Base-by-base conservation (phyloP, 2,113 vertebrate genomes). In the Ursus arctos region DNA sequence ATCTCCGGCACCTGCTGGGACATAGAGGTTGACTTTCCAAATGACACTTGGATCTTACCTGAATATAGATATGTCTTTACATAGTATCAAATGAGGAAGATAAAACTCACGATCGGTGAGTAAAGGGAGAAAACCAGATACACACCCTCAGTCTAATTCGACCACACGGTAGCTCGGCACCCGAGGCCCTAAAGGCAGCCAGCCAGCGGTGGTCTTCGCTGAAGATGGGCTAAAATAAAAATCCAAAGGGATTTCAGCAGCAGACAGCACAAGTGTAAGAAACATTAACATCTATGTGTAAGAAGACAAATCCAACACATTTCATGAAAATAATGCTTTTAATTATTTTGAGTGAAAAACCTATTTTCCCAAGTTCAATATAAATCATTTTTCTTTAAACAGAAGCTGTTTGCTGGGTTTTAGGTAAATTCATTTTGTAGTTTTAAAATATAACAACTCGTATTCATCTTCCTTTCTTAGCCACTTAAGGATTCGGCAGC, bases 311-410 rank as follows among this genome's bases (percentile, higher is more conserved):
- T 40, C 82, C 4, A 1, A 95, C 55, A 93, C 15, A 74, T 9
- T 77, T 97, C 93, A 83, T 74, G 96, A 98, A 98, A 96, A 93
- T 71, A 77, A 51, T 71, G 51, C 95, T 43, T 98, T 99, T 98
- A 96, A 98, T 98, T 91, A 92, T 71, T 83, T 93, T 90, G 80
- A 47, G 96, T 36, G 51, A 97, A 40, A 91, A 15, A 9, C 7
- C 16, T 10, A 28, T 80, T 51, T 96, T 59, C 86, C 53, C 55
- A 95, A 24, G 87, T 81, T 96, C 51, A 72, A 26, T 5, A 57
- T 5, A 77, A 92, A 55, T 43, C 16, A 90, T 36, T 94, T 95
- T 97, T 82, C 40, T 53, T 83, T 26, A 72, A 47, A 36, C 55
- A 90, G 47, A 86, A 6, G 3, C 51, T 96, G 88, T 33, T 31